Evolutionary conservation across 37 sponge, comb jelly and placozoan species (phyloP).

Genomic region (Mnemiopsis leidyi): DNA sequence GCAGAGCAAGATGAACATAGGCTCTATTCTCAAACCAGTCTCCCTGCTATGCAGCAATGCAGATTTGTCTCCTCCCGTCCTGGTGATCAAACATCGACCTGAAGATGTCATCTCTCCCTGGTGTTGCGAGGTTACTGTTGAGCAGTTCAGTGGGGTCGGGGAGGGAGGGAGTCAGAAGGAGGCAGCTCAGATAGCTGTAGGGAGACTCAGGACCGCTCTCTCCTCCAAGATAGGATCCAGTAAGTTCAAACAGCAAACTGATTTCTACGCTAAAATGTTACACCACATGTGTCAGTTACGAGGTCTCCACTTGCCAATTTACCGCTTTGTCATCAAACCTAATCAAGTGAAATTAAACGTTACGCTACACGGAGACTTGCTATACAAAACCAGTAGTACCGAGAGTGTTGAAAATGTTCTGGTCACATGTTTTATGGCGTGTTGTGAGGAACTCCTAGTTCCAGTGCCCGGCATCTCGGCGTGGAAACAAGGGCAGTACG

Average conservation of each 20-base stretch:
- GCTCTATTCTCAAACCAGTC: neutral
- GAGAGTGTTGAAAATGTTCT: neutral
- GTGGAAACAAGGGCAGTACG: neutral
- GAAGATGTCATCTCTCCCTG: neutral
- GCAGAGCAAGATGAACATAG: neutral
- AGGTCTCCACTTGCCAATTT: neutral
- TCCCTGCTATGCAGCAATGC: neutral
- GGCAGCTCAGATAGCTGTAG: neutral
- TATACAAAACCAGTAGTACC: neutral
- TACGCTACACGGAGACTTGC: neutral
- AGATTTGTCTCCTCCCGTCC: neutral
- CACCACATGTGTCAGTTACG: neutral
- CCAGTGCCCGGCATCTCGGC: neutral
- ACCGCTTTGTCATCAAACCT: neutral
- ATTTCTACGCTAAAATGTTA: neutral
- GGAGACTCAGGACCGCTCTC: neutral
- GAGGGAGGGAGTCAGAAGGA: constrained; percentile 23
- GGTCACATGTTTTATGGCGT: neutral
- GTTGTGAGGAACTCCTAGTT: neutral
- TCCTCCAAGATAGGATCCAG: neutral
- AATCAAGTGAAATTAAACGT: neutral
- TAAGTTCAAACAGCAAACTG: constrained; percentile 22
- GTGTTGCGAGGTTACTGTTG: constrained; percentile 16
- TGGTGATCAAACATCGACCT: neutral
- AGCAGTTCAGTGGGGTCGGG: constrained; percentile 5